phyloP scores from a whole-genome alignment of 2,797 vertebrate genomes.

The Oophaga sylvatica region DNA sequence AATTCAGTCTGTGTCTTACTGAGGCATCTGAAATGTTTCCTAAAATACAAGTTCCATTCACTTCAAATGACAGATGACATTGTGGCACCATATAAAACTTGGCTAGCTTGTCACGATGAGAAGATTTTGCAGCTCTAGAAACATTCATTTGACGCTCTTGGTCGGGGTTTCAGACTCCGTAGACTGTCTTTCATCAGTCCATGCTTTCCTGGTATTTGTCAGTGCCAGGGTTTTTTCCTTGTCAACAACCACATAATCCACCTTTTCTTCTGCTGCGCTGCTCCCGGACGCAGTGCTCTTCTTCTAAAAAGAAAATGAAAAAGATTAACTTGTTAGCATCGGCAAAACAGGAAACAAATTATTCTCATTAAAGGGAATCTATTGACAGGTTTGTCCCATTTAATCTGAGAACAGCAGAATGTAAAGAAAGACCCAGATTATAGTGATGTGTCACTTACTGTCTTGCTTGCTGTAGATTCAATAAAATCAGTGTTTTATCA shows the following conservation, averaged over 20 bases:
- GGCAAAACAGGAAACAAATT: neutral
- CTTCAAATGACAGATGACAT: slow-evolving; percentile 28
- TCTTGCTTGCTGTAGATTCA: too few species aligned
- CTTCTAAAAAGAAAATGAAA: slow-evolving; percentile 73
- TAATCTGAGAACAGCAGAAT: too few species aligned
- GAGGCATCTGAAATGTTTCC: slow-evolving; percentile 62
- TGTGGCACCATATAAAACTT: neutral
- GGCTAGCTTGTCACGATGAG: neutral
- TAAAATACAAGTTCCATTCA: slow-evolving; percentile 43
- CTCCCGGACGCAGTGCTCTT: slow-evolving; percentile 91
- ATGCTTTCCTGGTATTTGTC: slow-evolving; percentile 94
- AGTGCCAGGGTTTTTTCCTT: slow-evolving; percentile 95
- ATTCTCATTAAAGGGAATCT: too few species aligned
- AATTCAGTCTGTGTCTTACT: slow-evolving; percentile 63
- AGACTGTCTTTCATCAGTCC: slow-evolving; percentile 94
- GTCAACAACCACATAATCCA: slow-evolving; percentile 97
- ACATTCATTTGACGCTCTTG: slow-evolving; percentile 88
- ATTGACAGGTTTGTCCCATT: too few species aligned
- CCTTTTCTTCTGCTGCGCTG: slow-evolving; percentile 90
- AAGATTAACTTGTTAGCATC: neutral
- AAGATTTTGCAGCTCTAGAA: slow-evolving; percentile 16
- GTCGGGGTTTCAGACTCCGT: slow-evolving; percentile 89
- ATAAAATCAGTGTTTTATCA: too few species aligned
- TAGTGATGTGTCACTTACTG: too few species aligned
- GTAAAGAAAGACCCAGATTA: too few species aligned